Base-by-base conservation (phyloP, 2,888 invertebrate species). In the Ennomos fuscantarius region DNA sequence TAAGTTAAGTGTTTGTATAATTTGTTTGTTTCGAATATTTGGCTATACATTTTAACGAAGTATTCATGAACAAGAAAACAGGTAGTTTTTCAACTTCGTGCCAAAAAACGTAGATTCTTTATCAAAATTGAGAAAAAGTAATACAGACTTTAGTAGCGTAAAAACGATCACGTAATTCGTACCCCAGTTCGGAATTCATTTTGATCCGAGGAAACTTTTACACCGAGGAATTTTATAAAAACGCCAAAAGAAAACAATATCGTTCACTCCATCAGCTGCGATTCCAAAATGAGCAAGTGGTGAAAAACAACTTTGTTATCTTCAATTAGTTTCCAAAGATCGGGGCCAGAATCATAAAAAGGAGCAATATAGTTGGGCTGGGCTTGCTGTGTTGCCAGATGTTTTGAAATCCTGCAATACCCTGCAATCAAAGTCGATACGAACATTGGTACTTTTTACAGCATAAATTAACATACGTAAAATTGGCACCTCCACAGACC, bases 301-400 rank as follows among this genome's bases (percentile, higher is more conserved):
- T 76, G 74, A 75, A 82, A 87, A 89, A 84, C 84, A 85, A 83
- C 77, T 78, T 85, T 84, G 84, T 86, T 88, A 86, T 85, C 82
- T 87, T 86, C 86, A 86, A 89, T 89, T 87, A 86, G 79, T 86
- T 87, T 84, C 73, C 78, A 77, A 84, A 82, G 79, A 78, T 75
- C 78, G 81, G 69, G 76, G 59, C 74, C 74, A 70, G 83, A 82
- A 79, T 82, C 82, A 81, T 87, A 86, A 85, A 82, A 77, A 74
- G 74, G 70, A 76, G 72, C 78, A 80, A 81, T 81, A 79, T 78
- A 76, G 77, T 70, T 68, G 71, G 73, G 71, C 70, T 34, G 32
- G 36, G 24, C 40, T 33, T n/a, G 36, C 47, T n/a, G 49, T 59
- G 13, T 42, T 59, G 53, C 49, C 53, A 52, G 45, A 44, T 48